phyloP scores from a whole-genome alignment of 2,888 invertebrate species.

The Lucinisca nassula region DNA sequence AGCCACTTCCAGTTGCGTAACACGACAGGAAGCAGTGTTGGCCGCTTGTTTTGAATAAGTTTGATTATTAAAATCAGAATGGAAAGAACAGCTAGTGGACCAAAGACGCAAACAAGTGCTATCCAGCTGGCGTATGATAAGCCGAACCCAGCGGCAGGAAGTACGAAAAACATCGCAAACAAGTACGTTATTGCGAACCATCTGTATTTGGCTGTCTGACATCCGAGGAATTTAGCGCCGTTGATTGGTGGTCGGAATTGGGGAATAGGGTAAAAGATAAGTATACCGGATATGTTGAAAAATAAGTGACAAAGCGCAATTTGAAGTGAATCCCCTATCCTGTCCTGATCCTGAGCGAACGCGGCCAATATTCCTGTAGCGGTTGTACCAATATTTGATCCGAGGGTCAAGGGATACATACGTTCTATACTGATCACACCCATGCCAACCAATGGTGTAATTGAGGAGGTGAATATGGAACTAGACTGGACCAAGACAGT shows the following conservation, averaged over 20 bases:
- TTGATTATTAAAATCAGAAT: constrained; percentile 83
- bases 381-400: constrained; percentile 90
- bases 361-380: constrained; percentile 90
- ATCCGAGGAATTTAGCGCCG: constrained; percentile 89
- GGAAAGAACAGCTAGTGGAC: constrained; percentile 77
- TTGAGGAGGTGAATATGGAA: constrained; percentile 90
- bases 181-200: constrained; percentile 90
- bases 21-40: constrained; percentile 84
- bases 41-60: constrained; percentile 86
- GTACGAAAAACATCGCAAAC: constrained; percentile 82
- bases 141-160: constrained; percentile 83
- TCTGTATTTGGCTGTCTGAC: constrained; percentile 89
- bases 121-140: constrained; percentile 82
- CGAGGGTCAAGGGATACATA: constrained; percentile 90
- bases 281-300: constrained; percentile 88
- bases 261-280: constrained; percentile 88
- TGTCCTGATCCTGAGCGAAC: constrained; percentile 84
- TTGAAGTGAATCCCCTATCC: constrained; percentile 88
- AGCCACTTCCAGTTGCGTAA: constrained; percentile 52
- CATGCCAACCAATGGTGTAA: constrained; percentile 90
- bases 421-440: constrained; percentile 89
- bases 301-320: constrained; percentile 87
- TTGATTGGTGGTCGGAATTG: constrained; percentile 89
- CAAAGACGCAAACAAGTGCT: constrained; percentile 81
- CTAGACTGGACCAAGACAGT: constrained; percentile 90